Evolutionary conservation across 2,113 vertebrate species (phyloP), one percentile per base, ranked within the genome.

Genomic region (Tretioscincus oriximinensis): DNA sequence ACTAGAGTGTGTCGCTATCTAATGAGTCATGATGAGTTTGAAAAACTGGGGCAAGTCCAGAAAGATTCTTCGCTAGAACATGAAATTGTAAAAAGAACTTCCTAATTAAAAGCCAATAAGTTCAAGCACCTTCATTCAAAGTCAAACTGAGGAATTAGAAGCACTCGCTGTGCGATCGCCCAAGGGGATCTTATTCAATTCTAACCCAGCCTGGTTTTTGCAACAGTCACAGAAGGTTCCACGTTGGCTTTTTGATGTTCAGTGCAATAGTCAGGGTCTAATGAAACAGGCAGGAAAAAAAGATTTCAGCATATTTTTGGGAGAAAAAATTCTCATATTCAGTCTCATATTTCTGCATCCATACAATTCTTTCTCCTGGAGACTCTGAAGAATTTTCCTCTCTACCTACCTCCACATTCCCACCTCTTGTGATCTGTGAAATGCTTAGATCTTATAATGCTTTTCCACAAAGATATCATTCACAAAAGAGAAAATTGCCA

Each of bases 51-150:
- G 71, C 82, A 84, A 70, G 41, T 84, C 82, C 77, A 80, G 77
- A 75, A 84, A 79, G 64, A n/a, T 75, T 51, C 41, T 84, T 75
- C 66, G 73, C 41, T 69, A 69, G 58, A 80, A 70, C 28, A 64
- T 20, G 71, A 79, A 49, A 75, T 41, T 54, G 54, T 60, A 61
- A 49, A 84, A 69, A 69, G 72, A 21, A 75, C 28, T 79, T 80
- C 54, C 73, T 80, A 80, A 79, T 84, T 80, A 84, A 70, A 75
- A 84, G 72, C 51, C 72, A 84, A 70, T 79, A 74, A 79, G 77
- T 80, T 73, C 64, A 75, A 76, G 41, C 66, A 69, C 41, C 82
- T 84, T 78, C 26, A 11, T 54, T 79, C 71, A 70, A 78, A 69
- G 71, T 84, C 71, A 75, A 75, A 80, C 20, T 11, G 54, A 79